Evolutionary conservation across 2,113 vertebrate genomes (phyloP), one percentile per base, ranked within the genome.

Genomic region (Clarias batrachus): DNA sequence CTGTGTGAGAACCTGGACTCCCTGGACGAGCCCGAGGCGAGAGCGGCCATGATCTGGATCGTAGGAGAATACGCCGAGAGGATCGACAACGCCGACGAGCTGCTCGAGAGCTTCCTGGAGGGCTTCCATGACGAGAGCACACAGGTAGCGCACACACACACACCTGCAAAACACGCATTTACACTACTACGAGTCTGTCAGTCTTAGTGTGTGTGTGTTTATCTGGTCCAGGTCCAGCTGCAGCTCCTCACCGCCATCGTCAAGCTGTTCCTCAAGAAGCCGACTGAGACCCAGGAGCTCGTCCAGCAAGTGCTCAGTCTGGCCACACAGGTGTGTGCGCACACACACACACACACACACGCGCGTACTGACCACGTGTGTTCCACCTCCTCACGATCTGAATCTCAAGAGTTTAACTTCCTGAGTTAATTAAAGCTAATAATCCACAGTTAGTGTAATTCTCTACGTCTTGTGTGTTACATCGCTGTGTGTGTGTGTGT

Each of bases 241-340:
- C 98, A 99, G 93, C 93, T 99, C 54, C 94, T 99, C 90, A 99
- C 98, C 0, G 98, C 97, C 62, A 99, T 99, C 0, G 98, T 99
- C 89, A 99, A 99, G 91, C 95, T 99, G 82, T 99, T 99, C 89
- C 94, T 99, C 89, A 99, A 99, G 93, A 99, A 99, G 90, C 98
- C 98, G 1, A 99, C 98, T 0, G 98, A 99, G 94, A 99, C 98
- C 0, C 98, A 99, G 94, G 98, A 98, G 92, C 88, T 99, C 62
- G 98, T 99, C 77, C 98, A 99, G 93, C 98, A 99, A 91, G 98
- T 99, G 85, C 95, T 99, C 52, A 99, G 98, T 90, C 91, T 99
- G 90, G 98, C 98, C 85, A 99, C 98, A 0, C 98, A 99, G 97
- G 98, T 99, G 92, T 19, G 37, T 30, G 11, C 76, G 30, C 52